phyloP scores from a whole-genome alignment of 2,113 vertebrate genomes.

The Rhinoderma darwinii region DNA sequence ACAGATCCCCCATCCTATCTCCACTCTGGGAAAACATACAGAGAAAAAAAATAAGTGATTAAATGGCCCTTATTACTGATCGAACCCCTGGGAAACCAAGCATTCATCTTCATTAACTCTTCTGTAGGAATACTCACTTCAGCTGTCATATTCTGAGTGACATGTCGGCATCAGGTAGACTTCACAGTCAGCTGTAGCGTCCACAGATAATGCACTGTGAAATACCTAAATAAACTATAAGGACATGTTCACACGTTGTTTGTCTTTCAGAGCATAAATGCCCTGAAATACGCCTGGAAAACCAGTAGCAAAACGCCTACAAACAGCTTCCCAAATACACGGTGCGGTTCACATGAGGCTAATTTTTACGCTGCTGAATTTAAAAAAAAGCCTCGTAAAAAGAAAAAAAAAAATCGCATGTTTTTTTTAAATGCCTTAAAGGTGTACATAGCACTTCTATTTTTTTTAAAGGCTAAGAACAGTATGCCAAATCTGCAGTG shows the following conservation, averaged over 20 bases:
- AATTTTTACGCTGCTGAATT: too few species aligned
- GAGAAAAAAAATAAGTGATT: not conserved
- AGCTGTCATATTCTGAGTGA: not conserved
- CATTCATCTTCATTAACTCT: slow-evolving; percentile 9
- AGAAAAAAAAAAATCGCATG: too few species aligned
- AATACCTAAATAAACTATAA: too few species aligned
- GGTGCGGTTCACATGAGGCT: too few species aligned
- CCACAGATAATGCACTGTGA: not conserved
- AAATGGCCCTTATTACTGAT: not conserved
- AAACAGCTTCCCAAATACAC: too few species aligned
- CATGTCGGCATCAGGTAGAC: not conserved
- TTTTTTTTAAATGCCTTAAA: too few species aligned
- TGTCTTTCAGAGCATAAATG: too few species aligned
- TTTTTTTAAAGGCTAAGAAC: not conserved
- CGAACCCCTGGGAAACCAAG: not conserved
- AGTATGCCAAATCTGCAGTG: not conserved
- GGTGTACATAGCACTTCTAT: too few species aligned
- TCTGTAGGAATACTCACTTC: not conserved
- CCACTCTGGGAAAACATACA: not conserved
- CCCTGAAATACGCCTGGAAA: too few species aligned
- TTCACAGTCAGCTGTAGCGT: not conserved
- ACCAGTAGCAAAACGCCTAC: too few species aligned
- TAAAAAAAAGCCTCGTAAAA: too few species aligned
- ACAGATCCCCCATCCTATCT: not conserved
- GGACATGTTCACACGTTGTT: too few species aligned